phyloP scores from a whole-genome alignment of 2,888 invertebrate species.

The Plebejus melissa region DNA sequence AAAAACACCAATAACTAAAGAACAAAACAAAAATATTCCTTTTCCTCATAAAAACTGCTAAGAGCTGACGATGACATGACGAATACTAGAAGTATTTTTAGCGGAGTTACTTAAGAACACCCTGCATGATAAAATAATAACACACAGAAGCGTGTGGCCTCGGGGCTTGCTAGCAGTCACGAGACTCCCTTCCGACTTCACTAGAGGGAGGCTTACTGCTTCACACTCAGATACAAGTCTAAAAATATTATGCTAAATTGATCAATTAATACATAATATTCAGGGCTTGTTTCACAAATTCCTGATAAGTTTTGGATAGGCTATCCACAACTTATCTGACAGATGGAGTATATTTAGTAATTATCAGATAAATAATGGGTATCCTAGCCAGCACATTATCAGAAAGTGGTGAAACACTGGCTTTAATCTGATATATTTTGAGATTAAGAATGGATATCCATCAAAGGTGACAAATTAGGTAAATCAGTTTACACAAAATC shows the following conservation, averaged over 20 bases:
- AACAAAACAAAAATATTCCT: neutral
- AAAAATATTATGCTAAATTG: neutral
- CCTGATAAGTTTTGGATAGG: too few relatives aligned
- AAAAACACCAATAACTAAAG: too few relatives aligned
- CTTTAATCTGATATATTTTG: too few relatives aligned
- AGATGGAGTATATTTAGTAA: too few relatives aligned
- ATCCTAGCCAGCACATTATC: too few relatives aligned
- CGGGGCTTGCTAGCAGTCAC: constrained; percentile 32
- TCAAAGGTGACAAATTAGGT: too few relatives aligned
- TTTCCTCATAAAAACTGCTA: neutral
- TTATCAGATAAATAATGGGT: too few relatives aligned
- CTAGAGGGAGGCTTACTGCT: constrained; percentile 1
- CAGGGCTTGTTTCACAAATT: too few relatives aligned
- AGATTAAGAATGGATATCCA: too few relatives aligned
- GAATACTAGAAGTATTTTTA: constrained; percentile 19
- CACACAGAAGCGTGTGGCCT: constrained; percentile 36
- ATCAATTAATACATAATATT: neutral
- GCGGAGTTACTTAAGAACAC: constrained; percentile 30
- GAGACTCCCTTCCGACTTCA: constrained; percentile 32
- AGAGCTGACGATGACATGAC: neutral
- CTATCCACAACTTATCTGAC: too few relatives aligned
- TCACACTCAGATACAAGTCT: neutral
- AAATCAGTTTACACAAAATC: too few relatives aligned
- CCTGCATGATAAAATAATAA: constrained; percentile 38
- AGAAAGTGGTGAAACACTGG: too few relatives aligned